These are phyloP conservation scores for Nymphalis polychloros DNA, from an alignment of 2,888 invertebrate species.

Conservation along the genomic window DNA sequence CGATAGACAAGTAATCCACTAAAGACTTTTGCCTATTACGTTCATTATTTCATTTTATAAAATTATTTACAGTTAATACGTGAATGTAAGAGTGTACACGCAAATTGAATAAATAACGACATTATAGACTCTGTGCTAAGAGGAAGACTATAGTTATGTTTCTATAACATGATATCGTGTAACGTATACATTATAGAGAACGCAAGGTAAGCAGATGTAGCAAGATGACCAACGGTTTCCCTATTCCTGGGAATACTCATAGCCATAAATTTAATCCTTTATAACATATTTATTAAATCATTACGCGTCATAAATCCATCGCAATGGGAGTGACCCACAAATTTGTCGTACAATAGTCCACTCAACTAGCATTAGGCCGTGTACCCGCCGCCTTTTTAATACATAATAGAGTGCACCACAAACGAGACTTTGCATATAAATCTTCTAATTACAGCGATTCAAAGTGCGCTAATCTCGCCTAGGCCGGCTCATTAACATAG, in stretches of 20 bases:
- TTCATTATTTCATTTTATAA: too few relatives aligned
- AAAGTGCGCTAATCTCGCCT: conserved; percentile 70
- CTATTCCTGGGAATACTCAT: conserved; percentile 47
- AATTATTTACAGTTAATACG: too few relatives aligned
- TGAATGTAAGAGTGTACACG: too few relatives aligned
- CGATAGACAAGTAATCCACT: too few relatives aligned
- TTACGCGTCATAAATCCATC: conserved; percentile 71
- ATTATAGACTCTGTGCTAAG: too few relatives aligned
- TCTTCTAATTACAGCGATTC: conserved; percentile 78
- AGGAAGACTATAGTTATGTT: too few relatives aligned
- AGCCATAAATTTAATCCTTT: conserved; percentile 73
- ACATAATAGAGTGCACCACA: conserved; percentile 78
- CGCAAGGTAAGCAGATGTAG: conserved; percentile 39
- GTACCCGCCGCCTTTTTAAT: conserved; percentile 65
- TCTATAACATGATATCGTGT: too few relatives aligned
- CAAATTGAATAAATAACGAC: too few relatives aligned
- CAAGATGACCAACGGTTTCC: conserved; percentile 46
- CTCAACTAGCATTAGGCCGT: conserved; percentile 69
- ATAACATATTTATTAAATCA: conserved; percentile 72
- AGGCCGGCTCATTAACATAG: conserved; percentile 70
- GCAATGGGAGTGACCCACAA: conserved; percentile 76
- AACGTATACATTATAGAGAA: too few relatives aligned
- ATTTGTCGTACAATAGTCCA: conserved; percentile 62
- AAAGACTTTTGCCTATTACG: too few relatives aligned
- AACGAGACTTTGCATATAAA: conserved; percentile 79